These are phyloP conservation scores for Miniopterus natalensis DNA, from an alignment of 2,113 vertebrate genomes.

Conservation along the genomic window DNA sequence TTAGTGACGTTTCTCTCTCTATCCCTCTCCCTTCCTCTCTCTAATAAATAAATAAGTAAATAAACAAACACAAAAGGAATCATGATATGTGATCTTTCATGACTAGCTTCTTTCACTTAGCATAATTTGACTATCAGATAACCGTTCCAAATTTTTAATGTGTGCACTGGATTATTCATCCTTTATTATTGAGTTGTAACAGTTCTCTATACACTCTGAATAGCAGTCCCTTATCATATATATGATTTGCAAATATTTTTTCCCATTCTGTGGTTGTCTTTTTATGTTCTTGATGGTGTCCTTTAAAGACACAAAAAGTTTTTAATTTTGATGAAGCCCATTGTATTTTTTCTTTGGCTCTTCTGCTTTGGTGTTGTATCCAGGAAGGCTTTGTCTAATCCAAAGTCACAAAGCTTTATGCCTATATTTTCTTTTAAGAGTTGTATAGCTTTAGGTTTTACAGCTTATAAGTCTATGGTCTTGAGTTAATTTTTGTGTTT, in stretches of 20 bases:
- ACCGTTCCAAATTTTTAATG: neutral
- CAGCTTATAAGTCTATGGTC: neutral
- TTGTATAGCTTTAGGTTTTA: neutral
- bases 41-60: too few species aligned
- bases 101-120: too few species aligned
- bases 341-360: neutral
- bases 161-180: neutral
- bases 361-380: neutral
- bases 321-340: neutral
- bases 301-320: neutral
- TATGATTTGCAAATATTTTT: neutral
- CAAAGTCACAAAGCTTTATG: neutral
- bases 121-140: neutral
- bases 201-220: neutral
- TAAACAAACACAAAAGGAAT: too few species aligned
- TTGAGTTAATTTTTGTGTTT: neutral
- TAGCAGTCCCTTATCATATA: neutral
- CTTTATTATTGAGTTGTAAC: neutral
- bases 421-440: neutral
- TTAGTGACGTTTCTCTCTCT: too few species aligned
- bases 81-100: too few species aligned
- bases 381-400: neutral
- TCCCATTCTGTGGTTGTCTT: neutral
- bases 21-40: too few species aligned
- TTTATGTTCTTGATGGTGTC: neutral